Percentiles rank a stretch among this genome's conserved stretches.
Conservation (phyloP, 1,140 invertebrate genomes). For the Caenorhabditis remanei region DNA sequence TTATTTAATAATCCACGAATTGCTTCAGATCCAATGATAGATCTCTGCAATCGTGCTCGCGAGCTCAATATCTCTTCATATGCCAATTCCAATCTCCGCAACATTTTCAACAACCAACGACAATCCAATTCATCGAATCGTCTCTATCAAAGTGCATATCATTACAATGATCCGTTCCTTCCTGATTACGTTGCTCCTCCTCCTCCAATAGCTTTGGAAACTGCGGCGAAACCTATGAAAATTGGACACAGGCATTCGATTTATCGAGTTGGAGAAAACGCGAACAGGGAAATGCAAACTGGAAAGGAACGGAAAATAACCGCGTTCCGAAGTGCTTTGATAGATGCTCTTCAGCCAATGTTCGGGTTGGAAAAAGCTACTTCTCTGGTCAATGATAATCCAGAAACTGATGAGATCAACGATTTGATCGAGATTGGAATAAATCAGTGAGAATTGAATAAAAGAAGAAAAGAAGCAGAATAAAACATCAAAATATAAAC, state of each 20-base stretch:
- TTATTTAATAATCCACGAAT: not conserved
- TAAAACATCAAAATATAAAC: not conserved
- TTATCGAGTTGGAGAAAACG: slow-evolving; percentile 27
- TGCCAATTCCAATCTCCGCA: not conserved
- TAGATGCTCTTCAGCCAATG: slow-evolving; percentile 34
- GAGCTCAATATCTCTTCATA: not conserved
- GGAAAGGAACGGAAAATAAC: slow-evolving; percentile 1
- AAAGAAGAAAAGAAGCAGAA: not conserved
- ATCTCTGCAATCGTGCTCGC: slow-evolving; percentile 46
- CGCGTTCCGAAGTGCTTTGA: slow-evolving; percentile 2
- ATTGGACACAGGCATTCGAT: slow-evolving; percentile 30
- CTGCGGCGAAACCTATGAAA: not conserved
- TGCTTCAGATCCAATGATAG: slow-evolving; percentile 14
- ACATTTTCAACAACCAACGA: slow-evolving; percentile 15
- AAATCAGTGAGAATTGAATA: not conserved
- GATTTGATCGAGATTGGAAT: slow-evolving; percentile 25
- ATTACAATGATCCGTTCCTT: slow-evolving; percentile 38
- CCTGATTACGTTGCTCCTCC: slow-evolving; percentile 38
- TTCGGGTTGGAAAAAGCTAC: slow-evolving; percentile 38
- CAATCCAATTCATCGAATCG: not conserved
- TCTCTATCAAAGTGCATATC: slow-evolving; percentile 37
- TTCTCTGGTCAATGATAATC: slow-evolving; percentile 16
- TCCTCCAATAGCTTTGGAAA: slow-evolving; percentile 6
- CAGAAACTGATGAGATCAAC: not conserved
- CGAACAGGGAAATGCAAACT: not conserved